Conservation (phyloP, 1,140 invertebrate species). For the Lepidurus apus region DNA sequence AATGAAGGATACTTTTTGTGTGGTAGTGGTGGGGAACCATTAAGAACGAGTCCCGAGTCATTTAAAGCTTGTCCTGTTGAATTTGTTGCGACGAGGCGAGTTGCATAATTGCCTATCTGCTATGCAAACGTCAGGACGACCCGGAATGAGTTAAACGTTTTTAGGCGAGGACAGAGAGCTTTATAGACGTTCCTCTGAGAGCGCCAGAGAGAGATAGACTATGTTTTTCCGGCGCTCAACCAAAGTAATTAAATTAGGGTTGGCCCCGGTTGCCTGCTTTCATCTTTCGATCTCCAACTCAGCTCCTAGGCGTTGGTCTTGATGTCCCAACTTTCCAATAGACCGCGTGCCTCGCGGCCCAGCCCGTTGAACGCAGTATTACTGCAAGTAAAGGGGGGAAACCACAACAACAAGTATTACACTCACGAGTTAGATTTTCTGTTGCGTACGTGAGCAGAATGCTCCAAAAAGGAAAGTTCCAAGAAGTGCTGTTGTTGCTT, state of each 20-base stretch:
- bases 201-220: background rate
- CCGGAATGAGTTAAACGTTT: background rate
- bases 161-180: background rate
- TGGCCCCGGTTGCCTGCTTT: background rate
- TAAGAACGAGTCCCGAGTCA: background rate
- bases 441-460: too few relatives aligned
- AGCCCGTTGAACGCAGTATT: too few relatives aligned
- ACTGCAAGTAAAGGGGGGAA: too few relatives aligned
- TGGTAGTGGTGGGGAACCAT: background rate
- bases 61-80: background rate
- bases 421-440: too few relatives aligned
- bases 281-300: background rate
- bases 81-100: background rate
- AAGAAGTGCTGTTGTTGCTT: too few relatives aligned
- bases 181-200: background rate
- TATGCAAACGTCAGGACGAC: constrained; percentile 3
- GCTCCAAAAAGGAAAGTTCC: too few relatives aligned
- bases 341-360: too few relatives aligned
- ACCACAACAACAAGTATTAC: too few relatives aligned
- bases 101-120: constrained; percentile 5
- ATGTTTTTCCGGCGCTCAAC: background rate
- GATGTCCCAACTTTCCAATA: too few relatives aligned
- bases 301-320: background rate
- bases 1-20: too few relatives aligned
- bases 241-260: constrained; percentile 19